These are phyloP conservation scores for Temnothorax unifasciatus DNA, from an alignment of 2,888 invertebrate genomes.

Conservation along the genomic window DNA sequence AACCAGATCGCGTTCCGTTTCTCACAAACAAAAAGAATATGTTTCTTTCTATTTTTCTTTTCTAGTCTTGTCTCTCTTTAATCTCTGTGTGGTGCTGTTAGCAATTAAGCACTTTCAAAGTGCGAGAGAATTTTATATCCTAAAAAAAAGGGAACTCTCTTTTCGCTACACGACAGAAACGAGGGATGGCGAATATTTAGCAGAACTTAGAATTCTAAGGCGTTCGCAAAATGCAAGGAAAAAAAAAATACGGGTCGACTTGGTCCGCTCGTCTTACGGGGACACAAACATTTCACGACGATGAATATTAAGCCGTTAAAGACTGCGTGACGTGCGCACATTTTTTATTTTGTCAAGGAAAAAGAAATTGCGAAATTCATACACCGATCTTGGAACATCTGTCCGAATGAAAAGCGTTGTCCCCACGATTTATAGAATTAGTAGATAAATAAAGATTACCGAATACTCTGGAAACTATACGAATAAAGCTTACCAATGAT, in stretches of 20 bases:
- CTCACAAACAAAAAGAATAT: conserved; percentile 52
- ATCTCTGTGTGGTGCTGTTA: conserved; percentile 74
- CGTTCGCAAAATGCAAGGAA: conserved; percentile 43
- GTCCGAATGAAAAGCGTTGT: conserved; percentile 66
- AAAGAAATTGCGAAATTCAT: conserved; percentile 60
- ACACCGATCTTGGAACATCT: conserved; percentile 62
- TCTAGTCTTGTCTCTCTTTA: conserved; percentile 73
- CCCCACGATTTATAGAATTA: conserved; percentile 81
- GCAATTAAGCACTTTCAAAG: conserved; percentile 62
- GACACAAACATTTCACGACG: conserved; percentile 49
- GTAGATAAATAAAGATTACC: conserved; percentile 81
- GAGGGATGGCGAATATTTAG: conserved; percentile 54
- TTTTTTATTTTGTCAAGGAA: conserved; percentile 61
- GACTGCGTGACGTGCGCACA: conserved; percentile 43
- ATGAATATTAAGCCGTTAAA: conserved; percentile 35
- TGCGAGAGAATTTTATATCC: conserved; percentile 69
- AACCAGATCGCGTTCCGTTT: conserved; percentile 59
- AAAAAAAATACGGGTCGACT: background rate
- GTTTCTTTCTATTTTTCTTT: conserved; percentile 71
- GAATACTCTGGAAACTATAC: conserved; percentile 83
- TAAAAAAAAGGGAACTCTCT: conserved; percentile 50
- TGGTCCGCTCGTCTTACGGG: conserved; percentile 63
- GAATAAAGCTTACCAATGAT: conserved; percentile 85
- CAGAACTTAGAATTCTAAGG: conserved; percentile 62
- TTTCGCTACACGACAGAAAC: conserved; percentile 53